A percentile compares a stretch with the other conserved stretches of the same genome.
Evolutionary conservation across 2,888 invertebrate species (phyloP).

Genomic region (Chrysodeixis includens): DNA sequence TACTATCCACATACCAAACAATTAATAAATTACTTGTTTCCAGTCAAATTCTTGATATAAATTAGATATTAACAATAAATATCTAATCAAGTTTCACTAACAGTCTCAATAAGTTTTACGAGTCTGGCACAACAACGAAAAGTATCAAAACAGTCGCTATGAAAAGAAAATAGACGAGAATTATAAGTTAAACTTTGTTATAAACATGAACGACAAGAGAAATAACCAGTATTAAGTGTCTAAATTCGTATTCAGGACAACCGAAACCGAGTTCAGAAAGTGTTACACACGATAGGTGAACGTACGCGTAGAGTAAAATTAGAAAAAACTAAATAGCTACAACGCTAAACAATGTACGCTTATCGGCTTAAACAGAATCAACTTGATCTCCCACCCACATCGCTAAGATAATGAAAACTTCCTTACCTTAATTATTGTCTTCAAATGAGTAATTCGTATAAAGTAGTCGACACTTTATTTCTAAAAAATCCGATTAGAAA

Average conservation of each 20-base stretch:
- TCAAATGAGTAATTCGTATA: conserved; percentile 45
- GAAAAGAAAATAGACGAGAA: background rate
- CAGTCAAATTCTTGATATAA: too few relatives aligned
- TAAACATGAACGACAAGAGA: conserved; percentile 8
- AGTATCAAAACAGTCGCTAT: background rate
- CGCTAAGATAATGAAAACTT: conserved; percentile 32
- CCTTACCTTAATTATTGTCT: conserved; percentile 48
- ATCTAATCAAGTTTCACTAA: background rate
- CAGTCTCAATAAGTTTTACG: background rate
- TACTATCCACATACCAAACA: background rate
- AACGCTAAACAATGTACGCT: conserved; percentile 4
- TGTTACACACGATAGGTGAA: conserved; percentile 60
- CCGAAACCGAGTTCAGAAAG: conserved; percentile 55
- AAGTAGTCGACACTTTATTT: conserved; percentile 44
- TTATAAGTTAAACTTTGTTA: background rate
- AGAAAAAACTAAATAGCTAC: conserved; percentile 45
- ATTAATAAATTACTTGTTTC: too few relatives aligned
- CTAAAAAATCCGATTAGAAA: conserved; percentile 50
- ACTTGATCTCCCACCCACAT: conserved; percentile 23
- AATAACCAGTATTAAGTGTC: conserved; percentile 26
- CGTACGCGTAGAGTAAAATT: conserved; percentile 57
- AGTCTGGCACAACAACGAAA: background rate
- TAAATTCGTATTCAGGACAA: conserved; percentile 60
- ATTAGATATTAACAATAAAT: too few relatives aligned
- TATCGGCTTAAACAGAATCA: background rate